Evolutionary conservation across 1,140 invertebrate genomes (phyloP).

Genomic region (Battus philenor): DNA sequence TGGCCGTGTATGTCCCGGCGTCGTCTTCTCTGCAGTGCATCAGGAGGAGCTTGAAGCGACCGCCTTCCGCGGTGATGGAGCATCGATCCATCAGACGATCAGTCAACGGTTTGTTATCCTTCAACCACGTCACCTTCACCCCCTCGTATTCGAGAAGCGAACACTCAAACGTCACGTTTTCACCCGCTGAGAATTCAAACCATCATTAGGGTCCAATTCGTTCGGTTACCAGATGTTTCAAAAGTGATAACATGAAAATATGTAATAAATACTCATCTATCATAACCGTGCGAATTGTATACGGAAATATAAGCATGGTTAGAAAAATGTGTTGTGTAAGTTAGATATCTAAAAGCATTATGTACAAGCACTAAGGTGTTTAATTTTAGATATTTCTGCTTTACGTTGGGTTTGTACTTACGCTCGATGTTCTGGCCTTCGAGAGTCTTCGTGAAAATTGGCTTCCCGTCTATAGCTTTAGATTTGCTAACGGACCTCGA

Average conservation of each 20-base stretch:
- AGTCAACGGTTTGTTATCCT: conserved; percentile 90
- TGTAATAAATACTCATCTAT: too few relatives aligned
- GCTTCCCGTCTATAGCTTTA: conserved; percentile 76
- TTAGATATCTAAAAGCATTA: conserved; percentile 66
- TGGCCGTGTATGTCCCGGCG: conserved; percentile 92
- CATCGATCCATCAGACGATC: conserved; percentile 87
- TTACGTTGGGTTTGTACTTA: conserved; percentile 75
- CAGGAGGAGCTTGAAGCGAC: conserved; percentile 83
- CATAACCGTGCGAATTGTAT: conserved; percentile 43
- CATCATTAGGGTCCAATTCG: conserved; percentile 41
- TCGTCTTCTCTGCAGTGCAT: conserved; percentile 89
- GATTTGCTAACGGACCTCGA: conserved; percentile 47
- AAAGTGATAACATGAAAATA: too few relatives aligned
- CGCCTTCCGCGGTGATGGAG: conserved; percentile 76
- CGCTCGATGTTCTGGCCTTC: conserved; percentile 86
- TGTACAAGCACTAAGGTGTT: conserved; percentile 65
- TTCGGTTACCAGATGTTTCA: conserved; percentile 28
- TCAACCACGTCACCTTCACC: conserved; percentile 89
- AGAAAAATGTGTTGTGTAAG: conserved; percentile 58
- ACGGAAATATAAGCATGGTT: conserved; percentile 49
- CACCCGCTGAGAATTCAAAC: conserved; percentile 83
- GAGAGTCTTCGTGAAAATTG: conserved; percentile 83
- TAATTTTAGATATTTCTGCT: conserved; percentile 40
- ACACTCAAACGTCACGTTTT: conserved; percentile 90
- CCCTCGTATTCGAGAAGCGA: conserved; percentile 77